Base-by-base conservation (phyloP, 1,140 invertebrate species). In the Vanessa atalanta region DNA sequence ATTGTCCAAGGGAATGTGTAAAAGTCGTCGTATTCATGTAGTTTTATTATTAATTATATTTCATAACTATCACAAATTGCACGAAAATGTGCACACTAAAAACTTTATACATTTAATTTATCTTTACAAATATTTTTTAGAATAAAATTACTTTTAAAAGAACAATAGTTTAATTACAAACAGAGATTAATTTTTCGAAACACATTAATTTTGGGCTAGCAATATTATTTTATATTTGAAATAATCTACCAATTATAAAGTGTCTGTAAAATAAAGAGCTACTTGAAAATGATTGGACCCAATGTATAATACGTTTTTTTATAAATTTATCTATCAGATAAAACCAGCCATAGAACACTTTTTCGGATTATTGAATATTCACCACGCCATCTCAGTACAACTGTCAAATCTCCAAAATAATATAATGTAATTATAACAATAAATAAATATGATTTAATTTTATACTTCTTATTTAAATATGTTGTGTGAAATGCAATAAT, bases 1-100 rank as follows among this genome's bases (percentile, higher is more conserved):
- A 79, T 83, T 84, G 82, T 84, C 81, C 78, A 78, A 75, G 79
- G 83, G 83, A 84, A 84, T 73, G 71, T 73, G 47, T 37, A 47
- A 37, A 65, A 70, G 57, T 13, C 47, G 14, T 37, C 23, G 16
- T 47, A 47, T 47, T 57, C 47, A 31, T 8, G 13, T 47, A 37
- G 47, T 55, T 43, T 26, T 70, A 61, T 31, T 31, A 60, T 51
- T 48, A 26, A 26, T 43, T 43, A 43, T 37, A 7, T 43, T 43
- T 43, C 47, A 48, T 48, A 37, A 70, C 68, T 61, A 72, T 66
- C 47, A 72, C 71, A 72, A 67, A 47, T 66, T 67, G 71, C 71
- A 72, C 64, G 47, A 72, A 72, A 23, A 47, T 50, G 60, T 51
- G 60, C 65, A 50, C 55, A 53, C 65, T 55, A 68, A 64, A 71